phyloP scores from a whole-genome alignment of 2,888 invertebrate species.

The Leistus spinibarbis region DNA sequence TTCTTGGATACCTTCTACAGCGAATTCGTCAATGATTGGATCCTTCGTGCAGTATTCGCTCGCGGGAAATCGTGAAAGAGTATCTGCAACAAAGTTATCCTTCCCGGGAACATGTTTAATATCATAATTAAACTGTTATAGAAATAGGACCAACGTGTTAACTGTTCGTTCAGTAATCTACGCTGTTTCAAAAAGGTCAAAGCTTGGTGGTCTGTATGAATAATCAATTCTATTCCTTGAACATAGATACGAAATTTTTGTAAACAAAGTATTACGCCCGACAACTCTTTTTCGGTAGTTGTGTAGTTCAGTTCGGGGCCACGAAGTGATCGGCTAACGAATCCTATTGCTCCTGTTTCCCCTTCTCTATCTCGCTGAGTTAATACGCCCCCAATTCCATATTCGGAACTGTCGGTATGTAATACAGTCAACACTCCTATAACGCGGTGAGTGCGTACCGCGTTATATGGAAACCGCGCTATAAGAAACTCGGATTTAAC shows the following conservation, averaged over 20 bases:
- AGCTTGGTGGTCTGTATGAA: constrained; percentile 39
- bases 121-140: constrained; percentile 36
- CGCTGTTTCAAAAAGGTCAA: constrained; percentile 36
- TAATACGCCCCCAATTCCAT: constrained; percentile 40
- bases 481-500: too few relatives aligned
- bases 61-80: constrained; percentile 31
- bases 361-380: constrained; percentile 33
- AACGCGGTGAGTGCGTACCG: too few relatives aligned
- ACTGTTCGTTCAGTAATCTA: constrained; percentile 22
- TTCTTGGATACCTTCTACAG: neutral
- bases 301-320: constrained; percentile 43
- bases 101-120: constrained; percentile 26
- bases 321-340: constrained; percentile 43
- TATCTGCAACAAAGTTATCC: constrained; percentile 36
- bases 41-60: neutral
- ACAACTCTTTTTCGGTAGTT: constrained; percentile 15
- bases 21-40: neutral
- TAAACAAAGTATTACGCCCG: neutral
- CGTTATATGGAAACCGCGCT: too few relatives aligned
- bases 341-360: constrained; percentile 40
- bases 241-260: constrained; percentile 6
- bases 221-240: constrained; percentile 2
- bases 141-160: constrained; percentile 36
- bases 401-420: constrained; percentile 32
- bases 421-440: too few relatives aligned